Evolutionary conservation across 2,888 invertebrate species (phyloP), one percentile per base, ranked within the genome.

Genomic region (Drosophila heteroneura): DNA sequence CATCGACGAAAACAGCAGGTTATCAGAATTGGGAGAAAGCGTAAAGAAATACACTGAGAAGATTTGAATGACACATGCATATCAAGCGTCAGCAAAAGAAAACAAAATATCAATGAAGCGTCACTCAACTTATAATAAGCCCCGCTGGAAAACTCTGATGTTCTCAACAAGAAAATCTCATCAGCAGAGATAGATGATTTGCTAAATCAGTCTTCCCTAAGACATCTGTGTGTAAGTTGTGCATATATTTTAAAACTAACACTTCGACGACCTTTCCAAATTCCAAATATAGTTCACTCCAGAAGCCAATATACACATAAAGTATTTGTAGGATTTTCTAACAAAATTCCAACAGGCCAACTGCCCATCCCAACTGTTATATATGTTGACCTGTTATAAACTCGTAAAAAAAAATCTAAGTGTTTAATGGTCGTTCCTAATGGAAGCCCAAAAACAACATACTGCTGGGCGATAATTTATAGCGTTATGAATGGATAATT

Each of bases 321-420:
- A 47, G 47, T 22, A 44, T 22, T 12, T 44, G 5, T 22, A 5
- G 19, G 26, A 16, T 19, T 49, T 7, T 12, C 12, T 33, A 33
- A 4, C 5, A 26, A 12, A n/a, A n/a, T n/a, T 5, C 12, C n/a
- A 44, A n/a, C n/a, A 12, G 5, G 12, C n/a, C 39, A 12, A 44
- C 12, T 44, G 12, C 41, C n/a, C n/a, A 22, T 1, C 12, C 19
- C 28, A 14, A 14, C 54, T 37, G 19, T 14, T 66, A 28, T 28
- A n/a, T 61, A n/a, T 61, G 41, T 69, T 88, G 88, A n/a, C 70
- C 77, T 85, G 70, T 61, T 71, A 39, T 6, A 5, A 58, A n/a
- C 47, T 49, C 10, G 19, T 14, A 35, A 16, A 35, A 32, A 52
- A 28, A 74, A 65, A 69, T 33, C 44, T 22, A 47, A 26, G 16